Conservation (phyloP, 2,797 vertebrate genomes). For the Hydrophis major region DNA sequence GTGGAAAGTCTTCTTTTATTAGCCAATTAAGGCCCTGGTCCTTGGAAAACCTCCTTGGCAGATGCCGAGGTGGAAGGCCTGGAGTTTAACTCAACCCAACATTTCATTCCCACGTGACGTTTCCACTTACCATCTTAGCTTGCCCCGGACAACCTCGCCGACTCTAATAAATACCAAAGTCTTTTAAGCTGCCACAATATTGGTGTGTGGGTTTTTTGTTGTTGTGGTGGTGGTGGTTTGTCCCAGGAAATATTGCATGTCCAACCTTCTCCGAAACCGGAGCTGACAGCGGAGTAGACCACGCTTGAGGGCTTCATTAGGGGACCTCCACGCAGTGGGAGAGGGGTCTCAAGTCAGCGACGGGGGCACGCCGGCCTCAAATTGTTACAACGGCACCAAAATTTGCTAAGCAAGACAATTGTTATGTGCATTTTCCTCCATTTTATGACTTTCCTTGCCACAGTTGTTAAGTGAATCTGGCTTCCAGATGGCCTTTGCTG, state of each 20-base stretch:
- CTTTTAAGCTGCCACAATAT: background rate
- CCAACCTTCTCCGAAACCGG: background rate
- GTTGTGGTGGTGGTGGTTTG: too few species aligned
- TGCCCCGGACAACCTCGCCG: too few species aligned
- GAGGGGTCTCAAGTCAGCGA: background rate
- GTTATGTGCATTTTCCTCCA: too few species aligned
- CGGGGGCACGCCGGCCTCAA: background rate
- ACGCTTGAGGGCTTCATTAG: background rate
- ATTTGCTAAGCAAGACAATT: too few species aligned
- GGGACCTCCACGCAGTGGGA: too few species aligned
- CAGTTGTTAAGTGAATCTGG: too few species aligned
- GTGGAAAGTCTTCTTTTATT: constrained; percentile 19
- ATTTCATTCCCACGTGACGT: background rate
- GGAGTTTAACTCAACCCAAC: background rate
- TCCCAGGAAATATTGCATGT: background rate
- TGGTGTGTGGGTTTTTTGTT: too few species aligned
- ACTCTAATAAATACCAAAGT: background rate
- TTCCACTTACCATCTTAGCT: background rate
- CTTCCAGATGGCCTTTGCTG: too few species aligned
- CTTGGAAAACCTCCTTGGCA: background rate
- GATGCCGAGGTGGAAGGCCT: background rate
- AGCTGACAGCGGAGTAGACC: background rate
- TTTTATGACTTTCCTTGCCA: too few species aligned
- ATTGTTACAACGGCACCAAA: too few species aligned
- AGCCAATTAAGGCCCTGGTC: background rate